Base-by-base conservation (phyloP, 1,140 invertebrate genomes). In the Metaphire vulgaris region DNA sequence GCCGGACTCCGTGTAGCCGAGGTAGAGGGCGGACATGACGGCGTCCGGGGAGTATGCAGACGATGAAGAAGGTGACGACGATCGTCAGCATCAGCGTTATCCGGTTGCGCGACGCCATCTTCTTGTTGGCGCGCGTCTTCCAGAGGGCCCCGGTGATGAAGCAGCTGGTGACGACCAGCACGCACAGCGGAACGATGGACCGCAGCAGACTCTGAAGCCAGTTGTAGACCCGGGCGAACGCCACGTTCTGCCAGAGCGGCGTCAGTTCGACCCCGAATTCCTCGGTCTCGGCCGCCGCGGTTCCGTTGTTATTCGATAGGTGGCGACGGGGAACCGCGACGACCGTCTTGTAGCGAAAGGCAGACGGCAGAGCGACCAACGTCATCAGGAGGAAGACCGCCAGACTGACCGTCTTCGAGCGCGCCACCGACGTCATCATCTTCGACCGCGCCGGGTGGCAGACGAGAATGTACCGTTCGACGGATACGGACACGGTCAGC, bases 401-500 rank as follows among this genome's bases (percentile, higher is more conserved):
- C 2, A 76, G 67, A 74, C 80, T 79, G n/a, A 81, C 79, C 14
- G 79, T 33, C 14, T 80, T 80, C 0, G 83, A 82, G 6, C 82
- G 33, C 1, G 70, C 32, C 30, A 81, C 71, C 0, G 94, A 97
- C 86, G 95, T 97, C 30, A 96, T 88, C 0, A 91, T 92, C 73
- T 92, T 89, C 0, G 94, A 93, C 76, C 90, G 89, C 2, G 97
- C 88, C 0, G 95, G 95, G 85, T 96, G 93, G 83, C 95, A 97
- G 0, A 98, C 96, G 0, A 95, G 94, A 64, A 98, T 92, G 87
- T 95, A 98, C 69, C 96, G 88, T 33, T 75, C 74, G 69, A 74
- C 41, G 68, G 69, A 69, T 2, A 75, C 74, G 29, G 69, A 70
- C 21, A 75, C 74, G 29, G 74, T 75, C 28, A 75, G 33, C 74